phyloP scores from a whole-genome alignment of 2,888 invertebrate genomes.

The Aspidiotus destructor region DNA sequence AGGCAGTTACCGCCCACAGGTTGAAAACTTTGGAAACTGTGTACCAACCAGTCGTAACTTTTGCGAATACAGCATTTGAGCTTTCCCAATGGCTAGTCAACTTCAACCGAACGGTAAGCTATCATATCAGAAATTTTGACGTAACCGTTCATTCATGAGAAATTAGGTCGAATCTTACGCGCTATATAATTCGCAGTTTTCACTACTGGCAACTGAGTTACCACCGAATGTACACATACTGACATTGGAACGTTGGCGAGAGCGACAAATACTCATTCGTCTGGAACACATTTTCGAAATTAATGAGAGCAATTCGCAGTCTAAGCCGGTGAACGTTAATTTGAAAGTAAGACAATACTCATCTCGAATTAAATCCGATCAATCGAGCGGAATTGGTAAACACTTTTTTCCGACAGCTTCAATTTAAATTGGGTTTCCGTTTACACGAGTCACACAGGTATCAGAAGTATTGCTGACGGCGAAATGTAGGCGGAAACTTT shows the following conservation, averaged over 20 bases:
- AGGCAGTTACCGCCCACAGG: constrained; percentile 33
- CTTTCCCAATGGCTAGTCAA: constrained; percentile 35
- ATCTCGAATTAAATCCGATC: too few relatives aligned
- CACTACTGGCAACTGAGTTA: constrained; percentile 44
- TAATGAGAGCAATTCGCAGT: constrained; percentile 43
- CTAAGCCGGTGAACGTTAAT: constrained; percentile 40
- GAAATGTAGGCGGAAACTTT: too few relatives aligned
- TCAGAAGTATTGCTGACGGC: too few relatives aligned
- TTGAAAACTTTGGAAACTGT: constrained; percentile 28
- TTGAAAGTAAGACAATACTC: constrained; percentile 35
- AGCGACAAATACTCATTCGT: constrained; percentile 47
- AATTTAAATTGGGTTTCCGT: too few relatives aligned
- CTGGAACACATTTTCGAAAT: constrained; percentile 52
- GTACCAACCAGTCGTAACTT: constrained; percentile 28
- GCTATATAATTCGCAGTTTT: constrained; percentile 42
- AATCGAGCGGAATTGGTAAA: too few relatives aligned
- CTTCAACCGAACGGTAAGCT: constrained; percentile 17
- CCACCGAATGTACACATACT: constrained; percentile 51
- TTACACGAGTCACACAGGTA: too few relatives aligned
- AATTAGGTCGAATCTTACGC: not conserved
- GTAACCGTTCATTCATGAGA: too few relatives aligned
- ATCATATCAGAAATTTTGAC: too few relatives aligned
- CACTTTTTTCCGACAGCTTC: too few relatives aligned
- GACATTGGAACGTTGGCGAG: constrained; percentile 53
- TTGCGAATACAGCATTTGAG: constrained; percentile 30